These are phyloP conservation scores for Coenonympha glycerion DNA, from an alignment of 2,888 invertebrate genomes.

Conservation along the genomic window DNA sequence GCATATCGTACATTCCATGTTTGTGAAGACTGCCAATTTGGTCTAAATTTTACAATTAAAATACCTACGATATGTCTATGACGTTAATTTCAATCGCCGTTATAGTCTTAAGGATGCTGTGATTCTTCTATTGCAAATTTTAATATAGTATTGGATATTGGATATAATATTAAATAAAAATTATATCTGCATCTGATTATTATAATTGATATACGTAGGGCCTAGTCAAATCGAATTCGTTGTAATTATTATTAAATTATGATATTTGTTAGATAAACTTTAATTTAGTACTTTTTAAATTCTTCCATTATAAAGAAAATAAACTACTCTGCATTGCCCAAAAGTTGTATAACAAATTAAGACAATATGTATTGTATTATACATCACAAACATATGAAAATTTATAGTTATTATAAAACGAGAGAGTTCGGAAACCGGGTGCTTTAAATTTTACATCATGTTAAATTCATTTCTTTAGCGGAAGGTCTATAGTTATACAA, in stretches of 20 bases:
- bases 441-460: conserved; percentile 75
- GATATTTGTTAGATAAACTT: conserved; percentile 49
- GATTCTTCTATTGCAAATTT: conserved; percentile 76
- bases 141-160: conserved; percentile 62
- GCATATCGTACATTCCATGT: conserved; percentile 77
- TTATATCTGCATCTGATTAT: conserved; percentile 68
- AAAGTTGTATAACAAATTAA: conserved; percentile 54
- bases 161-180: conserved; percentile 49
- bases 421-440: conserved; percentile 75
- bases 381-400: conserved; percentile 59
- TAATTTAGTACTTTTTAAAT: conserved; percentile 68
- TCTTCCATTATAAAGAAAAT: conserved; percentile 61
- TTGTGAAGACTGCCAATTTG: conserved; percentile 76
- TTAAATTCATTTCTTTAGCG: conserved; percentile 65
- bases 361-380: conserved; percentile 64
- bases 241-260: conserved; percentile 54
- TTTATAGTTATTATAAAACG: conserved; percentile 71
- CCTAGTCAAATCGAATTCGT: conserved; percentile 73
- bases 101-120: conserved; percentile 75
- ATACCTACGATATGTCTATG: conserved; percentile 71
- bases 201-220: conserved; percentile 71
- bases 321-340: conserved; percentile 59
- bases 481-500: conserved; percentile 31
- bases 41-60: conserved; percentile 75
- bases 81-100: conserved; percentile 72